Evolutionary conservation across 2,797 vertebrate species (phyloP).

Genomic region (Phrynocephalus forsythii): DNA sequence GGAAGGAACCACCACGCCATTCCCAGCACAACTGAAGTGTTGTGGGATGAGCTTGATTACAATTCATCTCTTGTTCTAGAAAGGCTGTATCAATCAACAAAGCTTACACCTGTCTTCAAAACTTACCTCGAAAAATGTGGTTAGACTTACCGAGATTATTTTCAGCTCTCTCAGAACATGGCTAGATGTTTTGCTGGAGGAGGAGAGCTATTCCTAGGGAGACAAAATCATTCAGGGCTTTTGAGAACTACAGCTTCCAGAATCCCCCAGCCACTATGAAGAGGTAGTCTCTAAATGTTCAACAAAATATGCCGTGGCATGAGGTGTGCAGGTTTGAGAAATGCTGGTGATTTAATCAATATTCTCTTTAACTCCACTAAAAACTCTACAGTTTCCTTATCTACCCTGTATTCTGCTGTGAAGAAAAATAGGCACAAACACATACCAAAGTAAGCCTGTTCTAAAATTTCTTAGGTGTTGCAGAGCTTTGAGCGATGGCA

Average conservation of each 20-base stretch:
- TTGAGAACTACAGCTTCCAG: no score
- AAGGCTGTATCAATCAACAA: neutral
- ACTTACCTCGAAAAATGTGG: neutral
- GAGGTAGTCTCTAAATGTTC: neutral
- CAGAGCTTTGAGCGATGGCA: neutral
- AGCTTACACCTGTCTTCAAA: neutral
- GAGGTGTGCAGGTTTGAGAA: neutral
- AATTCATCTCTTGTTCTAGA: neutral
- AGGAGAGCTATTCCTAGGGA: no score
- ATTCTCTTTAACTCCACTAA: neutral
- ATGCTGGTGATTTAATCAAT: neutral
- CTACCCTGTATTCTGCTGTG: neutral
- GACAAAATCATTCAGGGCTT: no score
- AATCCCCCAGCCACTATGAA: no score
- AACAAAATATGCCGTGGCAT: neutral
- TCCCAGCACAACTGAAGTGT: neutral
- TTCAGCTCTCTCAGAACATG: no score
- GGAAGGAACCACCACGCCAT: no score
- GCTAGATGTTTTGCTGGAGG: no score
- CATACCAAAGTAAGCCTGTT: neutral
- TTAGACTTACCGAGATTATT: neutral
- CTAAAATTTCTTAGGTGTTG: neutral
- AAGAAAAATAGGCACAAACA: neutral
- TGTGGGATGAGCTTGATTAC: neutral
- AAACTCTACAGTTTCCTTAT: neutral